Evolutionary conservation across 2,113 vertebrate species (phyloP), one percentile per base, ranked within the genome.

Genomic region (Lepisosteus oculatus): DNA sequence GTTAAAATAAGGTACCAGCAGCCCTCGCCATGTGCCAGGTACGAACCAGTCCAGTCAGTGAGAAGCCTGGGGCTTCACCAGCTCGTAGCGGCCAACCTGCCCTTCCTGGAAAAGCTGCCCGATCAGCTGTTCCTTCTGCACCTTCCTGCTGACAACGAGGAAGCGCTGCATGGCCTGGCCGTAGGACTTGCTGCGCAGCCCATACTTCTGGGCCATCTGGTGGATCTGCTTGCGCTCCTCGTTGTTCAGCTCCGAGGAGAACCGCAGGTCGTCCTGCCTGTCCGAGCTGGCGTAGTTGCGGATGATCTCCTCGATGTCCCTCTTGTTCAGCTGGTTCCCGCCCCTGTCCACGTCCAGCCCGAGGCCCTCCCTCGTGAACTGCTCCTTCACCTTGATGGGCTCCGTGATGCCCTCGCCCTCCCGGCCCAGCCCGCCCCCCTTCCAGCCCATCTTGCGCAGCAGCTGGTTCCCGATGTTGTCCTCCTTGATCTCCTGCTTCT

Each of bases 381-480:
- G 95, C 82, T 99, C 95, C 80, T 98, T 98, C 61, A 99, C 97
- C 1, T 87, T 90, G 73, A 99, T 97, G 0, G 97, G 97, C 74
- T 99, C 95, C 0, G 97, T 85, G 1, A 99, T 99, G 8, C 97
- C 97, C 45, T 97, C 97, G 0, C 97, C 97, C 0, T 92, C 95
- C 14, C 97, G 93, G 2, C 96, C 96, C 8, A 98, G 86, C 3
- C 97, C 97, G 0, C 96, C 96, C 0, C 96, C 97, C 0, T 93
- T 98, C 96, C 97, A 99, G 69, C 96, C 97, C 97, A 99, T 99
- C 85, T 99, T 99, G 55, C 97, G 92, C 51, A 99, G 90, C 72
- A 99, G 93, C 79, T 97, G 96, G 77, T 98, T 99, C 63, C 97
- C 97, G 0, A 98, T 98, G 84, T 99, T 99, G 79, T 99, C 97